These are phyloP conservation scores for Gobionotothen gibberifrons DNA, from an alignment of 2,797 vertebrate genomes.

Conservation along the genomic window DNA sequence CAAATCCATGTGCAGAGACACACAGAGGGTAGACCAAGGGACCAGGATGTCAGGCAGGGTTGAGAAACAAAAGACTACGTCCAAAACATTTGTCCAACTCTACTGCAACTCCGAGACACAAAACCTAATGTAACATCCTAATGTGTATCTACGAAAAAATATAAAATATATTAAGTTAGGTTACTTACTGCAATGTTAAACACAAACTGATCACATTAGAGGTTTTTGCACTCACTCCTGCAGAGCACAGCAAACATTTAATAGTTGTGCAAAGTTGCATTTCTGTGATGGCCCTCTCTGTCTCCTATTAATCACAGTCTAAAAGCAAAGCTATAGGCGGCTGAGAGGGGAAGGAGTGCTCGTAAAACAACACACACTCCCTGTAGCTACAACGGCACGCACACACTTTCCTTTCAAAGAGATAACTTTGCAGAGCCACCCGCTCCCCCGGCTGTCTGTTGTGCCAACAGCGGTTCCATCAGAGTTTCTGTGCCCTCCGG, in stretches of 20 bases:
- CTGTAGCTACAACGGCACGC: constrained; percentile 38
- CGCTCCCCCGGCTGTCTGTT: constrained; percentile 35
- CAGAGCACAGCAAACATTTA: constrained; percentile 73
- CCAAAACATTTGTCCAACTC: constrained; percentile 48
- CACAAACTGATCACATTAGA: constrained; percentile 55
- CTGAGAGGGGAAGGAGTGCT: constrained; percentile 57
- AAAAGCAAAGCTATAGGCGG: constrained; percentile 67
- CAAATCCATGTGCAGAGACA: constrained; percentile 49
- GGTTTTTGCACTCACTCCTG: constrained; percentile 31
- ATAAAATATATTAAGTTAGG: constrained; percentile 3
- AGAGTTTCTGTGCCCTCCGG: constrained; percentile 58
- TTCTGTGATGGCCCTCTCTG: constrained; percentile 66
- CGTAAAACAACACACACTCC: constrained; percentile 66
- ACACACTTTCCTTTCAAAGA: constrained; percentile 64
- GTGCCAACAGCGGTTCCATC: constrained; percentile 61
- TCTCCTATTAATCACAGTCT: constrained; percentile 76
- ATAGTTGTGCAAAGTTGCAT: constrained; percentile 73
- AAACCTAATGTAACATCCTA: neutral
- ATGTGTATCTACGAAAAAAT: constrained; percentile 1
- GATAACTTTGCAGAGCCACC: constrained; percentile 62
- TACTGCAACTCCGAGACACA: constrained; percentile 23
- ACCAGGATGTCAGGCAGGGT: constrained; percentile 51
- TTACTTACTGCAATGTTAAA: constrained; percentile 26
- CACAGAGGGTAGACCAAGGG: constrained; percentile 48
- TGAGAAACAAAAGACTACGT: constrained; percentile 56